Evolutionary conservation across 2,113 vertebrate species (phyloP), one percentile per base, ranked within the genome.

Genomic region (Albula glossodonta): DNA sequence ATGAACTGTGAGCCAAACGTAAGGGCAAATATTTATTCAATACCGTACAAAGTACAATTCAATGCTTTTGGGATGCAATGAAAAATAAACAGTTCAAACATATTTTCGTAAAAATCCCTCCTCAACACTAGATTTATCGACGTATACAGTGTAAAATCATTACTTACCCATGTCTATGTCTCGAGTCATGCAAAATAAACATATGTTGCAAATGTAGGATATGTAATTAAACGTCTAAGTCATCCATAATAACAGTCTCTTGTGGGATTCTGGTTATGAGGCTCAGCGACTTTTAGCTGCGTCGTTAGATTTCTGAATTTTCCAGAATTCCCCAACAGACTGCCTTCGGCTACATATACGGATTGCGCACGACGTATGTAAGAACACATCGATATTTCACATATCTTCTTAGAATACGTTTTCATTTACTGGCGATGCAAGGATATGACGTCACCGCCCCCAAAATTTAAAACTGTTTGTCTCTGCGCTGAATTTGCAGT

Each of bases 221-320:
- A 70, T 70, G 63, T 70, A 70, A 70, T 70, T 70, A 70, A 70
- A 70, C n/a, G 63, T 70, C 19, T 22, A 17, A n/a, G 63, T 70
- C 63, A 70, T n/a, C 63, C 19, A 70, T 70, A 70, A 70, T 70
- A 70, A 70, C 63, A 70, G 63, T 70, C 12, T 70, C n/a, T 70
- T 70, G 63, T 70, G 63, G 63, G 19, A 70, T 70, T 70, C 63
- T n/a, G n/a, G 17, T 4, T 70, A 70, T 70, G 63, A 22, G n/a
- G 63, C 2, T 70, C 6, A 25, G 70, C 22, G 8, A 74, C 70
- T 74, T 2, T 74, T 74, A 31, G 70, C n/a, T 25, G 70, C 2
- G 5, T 31, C 31, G n/a, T 31, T 74, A 2, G 2, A 19, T 63
- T 63, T 63, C 10, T 3, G 17, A 15, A 15, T 74, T 10, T 25